Conservation (phyloP, 23 tunicate species). For the Styela clava region DNA sequence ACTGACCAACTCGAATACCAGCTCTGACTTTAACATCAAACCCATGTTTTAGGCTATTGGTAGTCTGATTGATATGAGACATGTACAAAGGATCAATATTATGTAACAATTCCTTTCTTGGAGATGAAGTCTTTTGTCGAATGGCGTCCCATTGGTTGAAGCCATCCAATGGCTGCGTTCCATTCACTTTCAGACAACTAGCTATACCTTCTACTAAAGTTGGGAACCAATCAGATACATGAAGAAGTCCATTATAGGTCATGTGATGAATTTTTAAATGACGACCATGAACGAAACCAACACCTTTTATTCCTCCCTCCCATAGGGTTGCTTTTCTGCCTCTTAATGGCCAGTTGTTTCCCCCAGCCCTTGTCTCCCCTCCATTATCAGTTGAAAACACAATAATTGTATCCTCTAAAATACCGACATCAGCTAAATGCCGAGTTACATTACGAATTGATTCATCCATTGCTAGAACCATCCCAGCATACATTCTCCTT, state of each 20-base stretch:
- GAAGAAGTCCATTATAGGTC: slow-evolving; percentile 62
- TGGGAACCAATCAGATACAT: slow-evolving; percentile 95
- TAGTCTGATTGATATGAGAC: slow-evolving; percentile 13
- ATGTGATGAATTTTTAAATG: slow-evolving; percentile 19
- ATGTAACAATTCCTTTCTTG: slow-evolving; percentile 57
- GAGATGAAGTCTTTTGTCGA: slow-evolving; percentile 21
- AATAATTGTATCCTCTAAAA: slow-evolving; percentile 69
- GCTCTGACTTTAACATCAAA: slow-evolving; percentile 71
- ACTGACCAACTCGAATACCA: slow-evolving; percentile 61
- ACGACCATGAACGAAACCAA: slow-evolving; percentile 80
- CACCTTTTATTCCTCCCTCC: slow-evolving; percentile 91
- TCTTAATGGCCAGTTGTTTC: slow-evolving; percentile 82
- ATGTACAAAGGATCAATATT: slow-evolving; percentile 66
- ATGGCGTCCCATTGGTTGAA: slow-evolving; percentile 72
- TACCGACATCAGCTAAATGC: slow-evolving; percentile 44
- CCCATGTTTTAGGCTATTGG: slow-evolving; percentile 20
- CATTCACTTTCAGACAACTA: slow-evolving; percentile 39
- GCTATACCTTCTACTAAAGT: slow-evolving; percentile 61
- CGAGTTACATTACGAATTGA: slow-evolving; percentile 67
- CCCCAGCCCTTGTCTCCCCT: slow-evolving; percentile 78
- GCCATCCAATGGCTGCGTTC: slow-evolving; percentile 70
- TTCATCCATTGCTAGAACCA: slow-evolving; percentile 91
- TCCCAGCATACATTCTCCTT: slow-evolving; percentile 74
- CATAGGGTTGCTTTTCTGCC: slow-evolving; percentile 78
- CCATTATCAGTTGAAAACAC: slow-evolving; percentile 90